A percentile compares a stretch with the other conserved stretches of the same genome.
These are phyloP conservation scores for Drosophila barbarae DNA, from an alignment of 2,888 invertebrate genomes.

Conservation along the genomic window DNA sequence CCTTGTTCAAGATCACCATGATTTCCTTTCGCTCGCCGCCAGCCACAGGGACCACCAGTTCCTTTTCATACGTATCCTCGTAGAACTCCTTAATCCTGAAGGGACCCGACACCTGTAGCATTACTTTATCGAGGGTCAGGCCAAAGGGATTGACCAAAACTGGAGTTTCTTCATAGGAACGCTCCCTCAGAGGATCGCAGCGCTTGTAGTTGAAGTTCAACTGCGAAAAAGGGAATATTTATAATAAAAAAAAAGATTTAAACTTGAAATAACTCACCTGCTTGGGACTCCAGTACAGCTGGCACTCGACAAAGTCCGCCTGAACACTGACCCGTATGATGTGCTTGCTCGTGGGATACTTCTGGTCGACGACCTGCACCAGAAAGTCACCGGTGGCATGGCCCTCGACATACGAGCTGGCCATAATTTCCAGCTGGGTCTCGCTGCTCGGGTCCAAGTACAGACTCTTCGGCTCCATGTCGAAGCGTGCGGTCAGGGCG, in stretches of 20 bases:
- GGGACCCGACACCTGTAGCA: constrained; percentile 60
- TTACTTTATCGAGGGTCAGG: constrained; percentile 26
- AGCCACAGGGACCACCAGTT: constrained; percentile 44
- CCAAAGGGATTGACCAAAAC: constrained; percentile 37
- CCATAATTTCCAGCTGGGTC: constrained; percentile 47
- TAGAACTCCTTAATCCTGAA: constrained; percentile 65
- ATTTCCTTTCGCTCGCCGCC: constrained; percentile 60
- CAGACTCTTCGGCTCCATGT: constrained; percentile 61
- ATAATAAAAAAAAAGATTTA: too few species aligned
- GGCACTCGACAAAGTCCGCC: constrained; percentile 59
- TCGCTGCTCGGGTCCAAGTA: constrained; percentile 41
- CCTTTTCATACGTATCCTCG: constrained; percentile 51
- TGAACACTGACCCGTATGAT: constrained; percentile 48
- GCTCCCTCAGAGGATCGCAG: constrained; percentile 55
- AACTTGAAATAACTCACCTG: constrained; percentile 3
- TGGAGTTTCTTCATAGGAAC: constrained; percentile 39
- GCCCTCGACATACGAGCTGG: constrained; percentile 60
- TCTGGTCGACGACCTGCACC: constrained; percentile 58
- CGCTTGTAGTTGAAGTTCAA: constrained; percentile 59
- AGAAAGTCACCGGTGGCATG: constrained; percentile 60
- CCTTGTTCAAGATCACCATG: constrained; percentile 57
- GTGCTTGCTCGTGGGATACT: constrained; percentile 59
- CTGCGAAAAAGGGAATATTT: not conserved
- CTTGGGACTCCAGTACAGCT: constrained; percentile 61
- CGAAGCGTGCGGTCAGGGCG: constrained; percentile 53